These are phyloP conservation scores for Lordiphosa clarofinis DNA, from an alignment of 1,140 invertebrate genomes.

Conservation along the genomic window DNA sequence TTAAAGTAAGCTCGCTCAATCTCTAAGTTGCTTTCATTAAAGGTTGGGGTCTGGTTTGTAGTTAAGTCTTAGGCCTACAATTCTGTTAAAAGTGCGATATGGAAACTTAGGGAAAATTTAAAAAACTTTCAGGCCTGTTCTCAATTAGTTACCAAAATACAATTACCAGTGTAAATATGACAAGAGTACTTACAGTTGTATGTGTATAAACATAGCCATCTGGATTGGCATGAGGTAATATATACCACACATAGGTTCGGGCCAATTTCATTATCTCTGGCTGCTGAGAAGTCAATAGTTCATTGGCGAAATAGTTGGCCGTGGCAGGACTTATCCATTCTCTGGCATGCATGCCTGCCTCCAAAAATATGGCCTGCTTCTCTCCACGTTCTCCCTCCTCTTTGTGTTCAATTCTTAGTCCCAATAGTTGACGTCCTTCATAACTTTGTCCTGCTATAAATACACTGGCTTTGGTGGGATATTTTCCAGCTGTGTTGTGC, in stretches of 20 bases:
- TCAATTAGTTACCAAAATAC: too few species aligned
- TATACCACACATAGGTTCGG: constrained; percentile 85
- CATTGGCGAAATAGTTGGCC: constrained; percentile 84
- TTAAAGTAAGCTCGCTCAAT: too few species aligned
- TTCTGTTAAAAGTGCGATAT: too few species aligned
- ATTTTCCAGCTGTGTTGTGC: constrained; percentile 69
- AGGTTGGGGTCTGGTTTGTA: too few species aligned
- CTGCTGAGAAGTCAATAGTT: constrained; percentile 82
- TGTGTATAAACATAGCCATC: constrained; percentile 90
- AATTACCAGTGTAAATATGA: too few species aligned
- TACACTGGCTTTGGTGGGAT: constrained; percentile 80
- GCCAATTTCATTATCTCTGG: constrained; percentile 80
- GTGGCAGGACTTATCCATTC: constrained; percentile 90
- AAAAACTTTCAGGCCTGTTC: too few species aligned
- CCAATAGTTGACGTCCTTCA: constrained; percentile 83
- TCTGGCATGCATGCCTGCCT: constrained; percentile 85
- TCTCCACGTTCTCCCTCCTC: constrained; percentile 67
- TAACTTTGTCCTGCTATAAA: constrained; percentile 82
- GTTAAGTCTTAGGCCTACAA: too few species aligned
- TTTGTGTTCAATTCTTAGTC: constrained; percentile 81
- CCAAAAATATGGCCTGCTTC: constrained; percentile 80
- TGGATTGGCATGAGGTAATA: constrained; percentile 86
- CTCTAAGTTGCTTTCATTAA: too few species aligned
- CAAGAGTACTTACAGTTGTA: constrained; percentile 46
- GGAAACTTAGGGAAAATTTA: too few species aligned